A percentile compares a stretch with the other conserved stretches of the same genome.
Evolutionary conservation across 1,140 invertebrate genomes (phyloP).

Genomic region (Drosophila ogumai): DNA sequence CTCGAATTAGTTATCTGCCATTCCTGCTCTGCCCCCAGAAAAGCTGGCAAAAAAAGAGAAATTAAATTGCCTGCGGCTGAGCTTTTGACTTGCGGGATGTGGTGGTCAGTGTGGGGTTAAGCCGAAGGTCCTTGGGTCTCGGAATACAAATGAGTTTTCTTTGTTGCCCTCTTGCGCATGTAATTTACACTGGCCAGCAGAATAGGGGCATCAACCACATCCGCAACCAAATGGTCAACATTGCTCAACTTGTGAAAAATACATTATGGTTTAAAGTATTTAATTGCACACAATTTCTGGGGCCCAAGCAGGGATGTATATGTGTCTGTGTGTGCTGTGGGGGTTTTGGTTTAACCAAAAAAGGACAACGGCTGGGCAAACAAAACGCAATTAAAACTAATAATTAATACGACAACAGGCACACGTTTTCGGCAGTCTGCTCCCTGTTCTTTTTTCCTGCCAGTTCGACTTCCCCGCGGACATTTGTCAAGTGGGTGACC

Average conservation of each 20-base stretch:
- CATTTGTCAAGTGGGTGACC: conserved; percentile 70
- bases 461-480: conserved; percentile 28
- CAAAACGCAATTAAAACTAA: conserved; percentile 82
- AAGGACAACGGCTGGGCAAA: conserved; percentile 43
- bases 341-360: conserved; percentile 3
- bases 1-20: conserved; percentile 53
- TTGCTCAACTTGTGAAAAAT: conserved; percentile 82
- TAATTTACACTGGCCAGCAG: conserved; percentile 64
- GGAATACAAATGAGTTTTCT: conserved; percentile 75
- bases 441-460: not conserved
- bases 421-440: conserved; percentile 36
- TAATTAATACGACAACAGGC: conserved; percentile 76
- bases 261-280: conserved; percentile 80
- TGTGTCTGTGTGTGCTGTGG: not conserved
- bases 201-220: conserved; percentile 58
- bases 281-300: conserved; percentile 77
- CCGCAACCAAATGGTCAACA: conserved; percentile 79
- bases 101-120: conserved; percentile 37
- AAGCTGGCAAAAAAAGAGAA: conserved; percentile 17
- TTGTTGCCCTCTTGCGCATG: conserved; percentile 61
- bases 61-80: conserved; percentile 79
- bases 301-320: conserved; percentile 14
- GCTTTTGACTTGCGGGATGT: conserved; percentile 74
- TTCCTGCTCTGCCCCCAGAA: not conserved
- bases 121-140: conserved; percentile 34